phyloP scores from a whole-genome alignment of 2,888 invertebrate species.

The Leucania comma region DNA sequence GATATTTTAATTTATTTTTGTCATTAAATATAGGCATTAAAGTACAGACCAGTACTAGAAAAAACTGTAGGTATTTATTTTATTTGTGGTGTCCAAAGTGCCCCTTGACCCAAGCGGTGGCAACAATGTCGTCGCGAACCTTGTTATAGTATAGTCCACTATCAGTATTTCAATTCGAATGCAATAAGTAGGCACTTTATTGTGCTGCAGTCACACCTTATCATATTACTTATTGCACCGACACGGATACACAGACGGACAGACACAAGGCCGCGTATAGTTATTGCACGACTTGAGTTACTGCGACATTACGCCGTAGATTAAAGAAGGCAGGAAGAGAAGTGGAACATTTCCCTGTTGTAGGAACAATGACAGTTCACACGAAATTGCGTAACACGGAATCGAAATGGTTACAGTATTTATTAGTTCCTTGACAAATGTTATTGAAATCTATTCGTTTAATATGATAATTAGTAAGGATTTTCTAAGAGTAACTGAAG shows the following conservation, averaged over 20 bases:
- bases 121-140: too few relatives aligned
- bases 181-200: slow-evolving; percentile 11
- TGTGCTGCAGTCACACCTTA: too few relatives aligned
- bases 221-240: slow-evolving; percentile 23
- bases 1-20: too few relatives aligned
- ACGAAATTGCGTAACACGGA: slow-evolving; percentile 39
- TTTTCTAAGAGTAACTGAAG: not conserved
- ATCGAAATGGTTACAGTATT: slow-evolving; percentile 19
- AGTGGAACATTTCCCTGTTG: slow-evolving; percentile 44
- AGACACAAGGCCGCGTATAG: slow-evolving; percentile 65
- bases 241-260: slow-evolving; percentile 71
- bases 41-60: too few relatives aligned
- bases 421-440: slow-evolving; percentile 38
- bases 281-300: slow-evolving; percentile 31
- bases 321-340: slow-evolving; percentile 51
- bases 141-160: not conserved
- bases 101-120: too few relatives aligned
- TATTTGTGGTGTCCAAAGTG: too few relatives aligned
- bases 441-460: slow-evolving; percentile 5
- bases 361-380: slow-evolving; percentile 38
- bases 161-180: slow-evolving; percentile 16
- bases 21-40: too few relatives aligned
- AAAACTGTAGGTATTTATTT: too few relatives aligned
- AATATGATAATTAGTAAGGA: not conserved
- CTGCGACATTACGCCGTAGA: slow-evolving; percentile 41